phyloP scores from a whole-genome alignment of 1,140 invertebrate species.

The Sycobia sp. region DNA sequence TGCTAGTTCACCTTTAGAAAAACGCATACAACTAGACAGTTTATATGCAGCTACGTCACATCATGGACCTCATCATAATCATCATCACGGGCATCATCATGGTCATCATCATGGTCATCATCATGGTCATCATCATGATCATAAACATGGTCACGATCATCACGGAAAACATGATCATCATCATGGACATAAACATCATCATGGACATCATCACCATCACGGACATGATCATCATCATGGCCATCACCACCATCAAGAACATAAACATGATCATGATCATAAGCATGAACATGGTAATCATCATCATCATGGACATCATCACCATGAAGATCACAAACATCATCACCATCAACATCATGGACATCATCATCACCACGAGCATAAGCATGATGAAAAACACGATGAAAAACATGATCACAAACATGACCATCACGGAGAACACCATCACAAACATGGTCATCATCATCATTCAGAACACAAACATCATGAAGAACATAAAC shows the following conservation, averaged over 20 bases:
- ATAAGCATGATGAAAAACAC: constrained; percentile 18
- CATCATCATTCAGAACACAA: constrained; percentile 29
- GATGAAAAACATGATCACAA: constrained; percentile 22
- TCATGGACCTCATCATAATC: constrained; percentile 1
- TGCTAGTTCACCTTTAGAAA: not conserved
- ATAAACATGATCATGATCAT: constrained; percentile 23
- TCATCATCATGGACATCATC: constrained; percentile 24
- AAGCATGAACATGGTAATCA: constrained; percentile 20
- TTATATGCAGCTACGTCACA: not conserved
- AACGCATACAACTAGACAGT: not conserved
- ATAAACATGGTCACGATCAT: constrained; percentile 14
- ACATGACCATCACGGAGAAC: constrained; percentile 17
- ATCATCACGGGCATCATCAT: constrained; percentile 11
- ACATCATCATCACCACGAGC: constrained; percentile 17
- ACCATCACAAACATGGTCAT: constrained; percentile 28
- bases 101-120: constrained; percentile 12
- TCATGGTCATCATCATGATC: constrained; percentile 10
- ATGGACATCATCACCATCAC: constrained; percentile 13
- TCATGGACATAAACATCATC: constrained; percentile 10
- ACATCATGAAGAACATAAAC: constrained; percentile 32
- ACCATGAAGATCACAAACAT: constrained; percentile 19
- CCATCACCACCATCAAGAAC: constrained; percentile 9
- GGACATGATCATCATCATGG: constrained; percentile 6
- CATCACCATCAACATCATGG: constrained; percentile 20
- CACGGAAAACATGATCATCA: constrained; percentile 11